Conservation (phyloP, 2,888 invertebrate species). For the Melanophora roralis region DNA sequence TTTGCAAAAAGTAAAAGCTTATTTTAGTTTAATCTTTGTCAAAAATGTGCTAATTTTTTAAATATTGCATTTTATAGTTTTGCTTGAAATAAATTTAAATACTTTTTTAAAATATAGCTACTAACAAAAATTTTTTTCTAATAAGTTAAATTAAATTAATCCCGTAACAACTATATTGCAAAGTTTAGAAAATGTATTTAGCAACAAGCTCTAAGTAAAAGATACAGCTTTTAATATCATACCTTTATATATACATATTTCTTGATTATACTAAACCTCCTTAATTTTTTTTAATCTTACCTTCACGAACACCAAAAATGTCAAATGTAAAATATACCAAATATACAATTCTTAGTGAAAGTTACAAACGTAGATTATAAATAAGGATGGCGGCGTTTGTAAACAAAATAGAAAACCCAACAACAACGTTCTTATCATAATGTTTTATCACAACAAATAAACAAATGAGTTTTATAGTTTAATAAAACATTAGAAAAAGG, state of each 20-base stretch:
- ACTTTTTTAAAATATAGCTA: neutral
- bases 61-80: slow-evolving; percentile 55
- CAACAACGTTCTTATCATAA: slow-evolving; percentile 21
- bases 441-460: slow-evolving; percentile 41
- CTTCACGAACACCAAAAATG: neutral
- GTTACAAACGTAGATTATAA: neutral
- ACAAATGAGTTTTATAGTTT: slow-evolving; percentile 11
- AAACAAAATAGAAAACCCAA: neutral
- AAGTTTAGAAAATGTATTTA: slow-evolving; percentile 42
- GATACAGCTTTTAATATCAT: slow-evolving; percentile 32
- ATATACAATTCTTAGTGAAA: neutral
- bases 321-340: neutral
- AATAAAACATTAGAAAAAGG: slow-evolving; percentile 53
- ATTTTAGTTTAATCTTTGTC: slow-evolving; percentile 1
- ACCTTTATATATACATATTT: slow-evolving; percentile 11
- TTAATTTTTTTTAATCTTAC: slow-evolving; percentile 24
- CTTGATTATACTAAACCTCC: neutral
- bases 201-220: slow-evolving; percentile 8
- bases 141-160: neutral
- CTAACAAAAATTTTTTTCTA: neutral
- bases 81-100: slow-evolving; percentile 32
- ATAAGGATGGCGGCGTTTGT: slow-evolving; percentile 21
- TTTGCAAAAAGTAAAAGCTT: slow-evolving; percentile 38
- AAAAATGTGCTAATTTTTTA: slow-evolving; percentile 34
- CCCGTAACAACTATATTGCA: neutral